These are phyloP conservation scores for Cephus nigrinus DNA, from an alignment of 2,888 invertebrate species.

Conservation along the genomic window DNA sequence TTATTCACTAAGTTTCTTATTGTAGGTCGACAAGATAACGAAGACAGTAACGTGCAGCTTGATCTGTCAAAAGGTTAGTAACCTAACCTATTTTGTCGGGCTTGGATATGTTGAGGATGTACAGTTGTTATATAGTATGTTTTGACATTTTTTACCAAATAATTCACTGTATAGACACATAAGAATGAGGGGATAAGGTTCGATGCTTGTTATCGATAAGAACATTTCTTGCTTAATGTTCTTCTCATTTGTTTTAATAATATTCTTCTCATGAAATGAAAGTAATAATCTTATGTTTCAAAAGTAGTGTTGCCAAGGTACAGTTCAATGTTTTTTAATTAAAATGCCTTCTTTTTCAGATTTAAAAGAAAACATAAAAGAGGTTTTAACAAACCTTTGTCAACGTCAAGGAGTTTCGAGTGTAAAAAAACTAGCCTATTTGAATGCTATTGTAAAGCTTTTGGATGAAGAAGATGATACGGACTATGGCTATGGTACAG, in stretches of 20 bases:
- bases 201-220: background rate
- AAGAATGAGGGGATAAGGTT: background rate
- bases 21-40: conserved; percentile 67
- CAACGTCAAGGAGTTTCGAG: conserved; percentile 76
- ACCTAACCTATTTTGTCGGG: conserved; percentile 46
- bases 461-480: conserved; percentile 72
- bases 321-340: conserved; percentile 41
- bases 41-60: conserved; percentile 73
- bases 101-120: background rate
- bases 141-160: background rate
- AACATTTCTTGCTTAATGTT: background rate
- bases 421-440: conserved; percentile 83
- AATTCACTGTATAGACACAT: background rate
- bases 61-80: conserved; percentile 69
- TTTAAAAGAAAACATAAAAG: conserved; percentile 69
- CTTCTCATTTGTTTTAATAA: background rate
- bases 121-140: background rate
- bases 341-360: conserved; percentile 59
- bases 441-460: conserved; percentile 89
- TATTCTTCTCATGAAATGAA: background rate
- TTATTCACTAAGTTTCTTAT: conserved; percentile 26
- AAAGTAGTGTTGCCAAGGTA: conserved; percentile 73
- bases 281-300: conserved; percentile 37
- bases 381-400: conserved; percentile 73
- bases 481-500: conserved; percentile 78